Evolutionary conservation across 2,888 invertebrate species (phyloP).

Genomic region (Sarcophaga caerulescens): DNA sequence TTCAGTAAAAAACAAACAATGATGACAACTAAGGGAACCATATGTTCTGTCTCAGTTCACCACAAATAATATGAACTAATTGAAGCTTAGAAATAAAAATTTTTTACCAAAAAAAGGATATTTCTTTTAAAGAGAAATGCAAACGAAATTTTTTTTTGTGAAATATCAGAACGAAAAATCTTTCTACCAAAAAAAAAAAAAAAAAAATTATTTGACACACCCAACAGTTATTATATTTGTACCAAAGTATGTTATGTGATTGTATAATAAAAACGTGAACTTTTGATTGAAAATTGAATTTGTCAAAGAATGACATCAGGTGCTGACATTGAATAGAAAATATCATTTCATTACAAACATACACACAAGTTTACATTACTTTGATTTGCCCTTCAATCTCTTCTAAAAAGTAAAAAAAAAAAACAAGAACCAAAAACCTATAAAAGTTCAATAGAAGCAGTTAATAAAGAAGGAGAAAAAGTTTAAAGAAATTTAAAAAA

Average conservation of each 20-base stretch:
- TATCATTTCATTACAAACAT: conserved; percentile 57
- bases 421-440: conserved; percentile 7
- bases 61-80: too few relatives aligned
- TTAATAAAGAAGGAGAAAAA: too few relatives aligned
- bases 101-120: background rate
- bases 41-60: conserved; percentile 10
- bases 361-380: conserved; percentile 48
- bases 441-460: too few relatives aligned
- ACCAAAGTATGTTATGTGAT: conserved; percentile 15
- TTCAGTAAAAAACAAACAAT: too few relatives aligned
- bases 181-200: background rate
- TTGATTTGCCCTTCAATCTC: background rate
- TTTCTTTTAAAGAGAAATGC: background rate
- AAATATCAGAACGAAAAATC: too few relatives aligned
- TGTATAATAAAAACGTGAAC: conserved; percentile 38
- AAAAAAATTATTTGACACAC: background rate
- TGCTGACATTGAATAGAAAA: conserved; percentile 59
- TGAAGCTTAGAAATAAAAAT: background rate
- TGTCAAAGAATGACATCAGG: conserved; percentile 62
- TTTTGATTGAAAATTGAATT: conserved; percentile 66
- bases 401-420: background rate
- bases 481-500: too few relatives aligned
- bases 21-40: conserved; percentile 47
- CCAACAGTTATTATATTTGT: too few relatives aligned
- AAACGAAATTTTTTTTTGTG: too few relatives aligned